A percentile compares a stretch with the other conserved stretches of the same genome.
phyloP scores from a whole-genome alignment of 2,113 vertebrate species.

The Salminus brasiliensis region DNA sequence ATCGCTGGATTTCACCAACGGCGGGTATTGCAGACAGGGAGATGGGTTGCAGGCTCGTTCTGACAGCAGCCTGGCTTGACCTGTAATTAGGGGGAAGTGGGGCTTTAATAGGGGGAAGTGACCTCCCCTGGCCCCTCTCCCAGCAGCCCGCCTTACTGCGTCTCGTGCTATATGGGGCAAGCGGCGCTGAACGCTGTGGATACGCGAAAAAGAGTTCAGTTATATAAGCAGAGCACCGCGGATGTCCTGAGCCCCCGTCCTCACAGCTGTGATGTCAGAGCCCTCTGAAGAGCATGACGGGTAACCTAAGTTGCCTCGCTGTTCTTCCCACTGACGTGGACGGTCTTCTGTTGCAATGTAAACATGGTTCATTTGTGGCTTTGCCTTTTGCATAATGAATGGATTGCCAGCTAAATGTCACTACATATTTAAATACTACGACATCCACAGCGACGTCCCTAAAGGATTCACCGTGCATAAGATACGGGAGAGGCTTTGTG shows the following conservation, averaged over 20 bases:
- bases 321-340: slow-evolving; percentile 16
- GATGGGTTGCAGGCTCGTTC: slow-evolving; percentile 20
- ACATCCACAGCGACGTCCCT: background rate
- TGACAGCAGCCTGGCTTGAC: slow-evolving; percentile 28
- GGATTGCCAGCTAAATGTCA: slow-evolving; percentile 10
- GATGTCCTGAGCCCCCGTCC: slow-evolving; percentile 64
- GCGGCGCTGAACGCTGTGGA: slow-evolving; percentile 55
- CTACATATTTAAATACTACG: slow-evolving; percentile 12
- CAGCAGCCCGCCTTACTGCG: slow-evolving; percentile 58
- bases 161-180: slow-evolving; percentile 62
- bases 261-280: slow-evolving; percentile 70
- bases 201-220: slow-evolving; percentile 62
- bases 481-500: background rate
- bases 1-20: background rate
- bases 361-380: slow-evolving; percentile 25
- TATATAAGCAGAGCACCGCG: slow-evolving; percentile 71
- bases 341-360: slow-evolving; percentile 28
- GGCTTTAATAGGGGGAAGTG: slow-evolving; percentile 54
- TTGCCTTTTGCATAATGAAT: slow-evolving; percentile 15
- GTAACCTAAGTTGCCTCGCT: slow-evolving; percentile 58
- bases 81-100: slow-evolving; percentile 54
- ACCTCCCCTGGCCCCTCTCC: slow-evolving; percentile 64
- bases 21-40: background rate
- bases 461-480: background rate
- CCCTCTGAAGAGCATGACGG: slow-evolving; percentile 67